Base-by-base conservation (phyloP, 2,888 invertebrate genomes). In the Idaea biselata region DNA sequence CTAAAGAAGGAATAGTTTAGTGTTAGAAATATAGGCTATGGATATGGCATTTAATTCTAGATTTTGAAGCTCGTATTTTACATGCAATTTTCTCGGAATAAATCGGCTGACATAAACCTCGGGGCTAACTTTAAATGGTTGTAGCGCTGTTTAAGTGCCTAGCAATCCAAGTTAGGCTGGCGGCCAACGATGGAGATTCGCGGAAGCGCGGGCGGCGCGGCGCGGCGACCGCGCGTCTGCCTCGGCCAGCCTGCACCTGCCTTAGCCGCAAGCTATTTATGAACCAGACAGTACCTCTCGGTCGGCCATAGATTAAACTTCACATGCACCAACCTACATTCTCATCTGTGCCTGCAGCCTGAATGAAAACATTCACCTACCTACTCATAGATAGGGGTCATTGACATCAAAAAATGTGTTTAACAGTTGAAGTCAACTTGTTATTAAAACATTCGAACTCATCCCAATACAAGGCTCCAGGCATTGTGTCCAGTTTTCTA, bases 191-290 rank as follows among this genome's bases (percentile, higher is more conserved):
- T 72, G 75, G 73, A 76, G 80, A 78, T 84, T 88, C 87, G 87
- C 88, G 89, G 89, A 89, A 88, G 87, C 81, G 70, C 76, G 91
- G 89, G 89, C 89, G 88, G 87, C 81, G 70, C 76, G 91, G 91
- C 91, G 91, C 79, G 73, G 74, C 87, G 91, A 91, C 90, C 90
- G 87, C 84, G 75, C 68, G 63, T 62, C 68, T 70, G 74, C 74
- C 44, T 11, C 68, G 63, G 67, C 74, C 70, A 67, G 69, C 76
- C 75, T 73, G 81, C 88, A 87, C 89, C 87, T 87, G 88, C 87
- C 82, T 74, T 68, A 71, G 82, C 85, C 84, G 84, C 81, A 62
- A 79, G 89, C 89, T 91, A 90, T 91, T 91, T 89, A 87, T 91
- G 91, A 89, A 89, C 84, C 86, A 82, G 84, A 83, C 83, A 82